phyloP scores from a whole-genome alignment of 1,140 invertebrate species.

The Brachionus paranguensis region DNA sequence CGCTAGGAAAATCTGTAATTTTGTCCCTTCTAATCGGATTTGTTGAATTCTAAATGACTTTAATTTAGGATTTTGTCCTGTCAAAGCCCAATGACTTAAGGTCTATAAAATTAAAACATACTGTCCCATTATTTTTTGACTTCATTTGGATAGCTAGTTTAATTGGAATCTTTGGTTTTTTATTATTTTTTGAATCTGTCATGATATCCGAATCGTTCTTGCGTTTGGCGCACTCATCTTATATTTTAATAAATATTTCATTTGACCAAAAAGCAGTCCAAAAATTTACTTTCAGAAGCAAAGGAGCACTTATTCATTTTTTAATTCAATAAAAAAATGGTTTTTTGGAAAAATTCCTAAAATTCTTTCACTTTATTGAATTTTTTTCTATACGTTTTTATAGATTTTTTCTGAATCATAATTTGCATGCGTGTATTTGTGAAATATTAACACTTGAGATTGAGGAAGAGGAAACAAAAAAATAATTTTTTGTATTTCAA shows the following conservation, averaged over 20 bases:
- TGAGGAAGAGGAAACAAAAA: neutral
- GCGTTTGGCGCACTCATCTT: neutral
- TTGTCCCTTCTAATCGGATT: neutral
- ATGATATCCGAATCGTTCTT: neutral
- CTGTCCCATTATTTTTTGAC: neutral
- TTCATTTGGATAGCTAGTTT: neutral
- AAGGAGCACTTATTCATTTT: neutral
- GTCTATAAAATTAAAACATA: slow-evolving; percentile 10
- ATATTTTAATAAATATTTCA: neutral
- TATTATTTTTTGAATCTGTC: neutral
- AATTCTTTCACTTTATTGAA: neutral
- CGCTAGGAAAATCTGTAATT: neutral
- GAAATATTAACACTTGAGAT: neutral
- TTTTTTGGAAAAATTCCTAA: neutral
- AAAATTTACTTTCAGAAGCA: neutral
- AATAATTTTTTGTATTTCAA: no score
- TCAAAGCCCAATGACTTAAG: neutral
- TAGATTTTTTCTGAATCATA: neutral
- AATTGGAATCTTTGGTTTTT: neutral
- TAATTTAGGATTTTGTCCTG: neutral
- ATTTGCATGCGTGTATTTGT: neutral
- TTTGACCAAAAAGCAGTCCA: neutral
- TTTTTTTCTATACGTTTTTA: neutral
- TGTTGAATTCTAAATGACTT: slow-evolving; percentile 21
- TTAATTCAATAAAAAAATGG: neutral